Evolutionary conservation across 1,140 invertebrate genomes (phyloP).

Genomic region (Lordiphosa stackelbergi): DNA sequence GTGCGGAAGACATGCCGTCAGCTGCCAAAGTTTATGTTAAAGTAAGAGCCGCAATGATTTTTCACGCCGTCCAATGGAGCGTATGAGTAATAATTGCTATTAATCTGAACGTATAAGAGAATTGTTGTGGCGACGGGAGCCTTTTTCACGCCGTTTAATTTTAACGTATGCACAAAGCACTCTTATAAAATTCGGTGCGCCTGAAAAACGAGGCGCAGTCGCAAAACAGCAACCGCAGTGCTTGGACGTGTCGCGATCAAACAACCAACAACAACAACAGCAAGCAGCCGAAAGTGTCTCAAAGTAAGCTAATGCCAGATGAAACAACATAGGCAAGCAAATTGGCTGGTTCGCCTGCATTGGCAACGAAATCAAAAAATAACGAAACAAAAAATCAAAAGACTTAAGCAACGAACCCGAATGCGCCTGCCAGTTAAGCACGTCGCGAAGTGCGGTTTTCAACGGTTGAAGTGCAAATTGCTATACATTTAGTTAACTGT

Average conservation of each 20-base stretch:
- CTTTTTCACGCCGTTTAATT: no score
- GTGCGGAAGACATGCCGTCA: constrained; percentile 45
- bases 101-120: constrained; percentile 13
- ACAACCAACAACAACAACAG: constrained; percentile 22
- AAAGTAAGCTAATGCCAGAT: constrained; percentile 62
- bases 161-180: constrained; percentile 18
- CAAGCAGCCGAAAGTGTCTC: constrained; percentile 33
- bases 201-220: constrained; percentile 54
- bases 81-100: constrained; percentile 49
- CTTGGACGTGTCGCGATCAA: constrained; percentile 61
- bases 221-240: constrained; percentile 51
- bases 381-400: constrained; percentile 45
- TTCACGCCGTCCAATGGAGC: constrained; percentile 43
- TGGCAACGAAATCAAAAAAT: constrained; percentile 40
- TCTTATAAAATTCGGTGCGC: constrained; percentile 68
- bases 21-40: constrained; percentile 6
- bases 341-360: constrained; percentile 32
- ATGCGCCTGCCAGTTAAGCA: constrained; percentile 22
- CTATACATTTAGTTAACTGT: constrained; percentile 46
- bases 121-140: constrained; percentile 5
- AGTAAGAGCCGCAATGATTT: constrained; percentile 22
- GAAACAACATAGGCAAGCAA: constrained; percentile 32
- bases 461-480: constrained; percentile 69
- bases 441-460: constrained; percentile 42
- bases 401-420: constrained; percentile 68